These are phyloP conservation scores for Drosophila seguyi DNA, from an alignment of 1,140 invertebrate species.

Conservation along the genomic window DNA sequence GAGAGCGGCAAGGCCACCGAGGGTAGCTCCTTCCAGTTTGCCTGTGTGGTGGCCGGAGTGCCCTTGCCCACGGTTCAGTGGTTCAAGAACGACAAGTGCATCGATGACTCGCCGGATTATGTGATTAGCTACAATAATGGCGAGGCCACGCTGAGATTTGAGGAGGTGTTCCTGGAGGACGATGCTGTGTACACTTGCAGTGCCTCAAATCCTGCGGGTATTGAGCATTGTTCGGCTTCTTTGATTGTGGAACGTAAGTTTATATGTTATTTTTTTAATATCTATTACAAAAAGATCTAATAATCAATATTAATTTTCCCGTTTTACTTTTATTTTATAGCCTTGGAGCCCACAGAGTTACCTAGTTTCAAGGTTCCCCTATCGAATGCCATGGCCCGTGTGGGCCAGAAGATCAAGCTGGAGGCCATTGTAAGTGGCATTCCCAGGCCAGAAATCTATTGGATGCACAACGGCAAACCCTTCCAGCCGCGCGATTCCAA, in stretches of 20 bases:
- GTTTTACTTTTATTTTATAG: constrained; percentile 35
- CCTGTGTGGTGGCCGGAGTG: constrained; percentile 90
- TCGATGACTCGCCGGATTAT: constrained; percentile 86
- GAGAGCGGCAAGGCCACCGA: constrained; percentile 88
- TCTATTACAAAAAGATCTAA: too few relatives aligned
- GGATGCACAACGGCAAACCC: constrained; percentile 90
- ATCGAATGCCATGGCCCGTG: constrained; percentile 87
- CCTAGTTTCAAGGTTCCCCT: constrained; percentile 89
- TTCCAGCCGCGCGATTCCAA: constrained; percentile 76
- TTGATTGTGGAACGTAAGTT: constrained; percentile 91
- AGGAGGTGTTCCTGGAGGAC: constrained; percentile 88
- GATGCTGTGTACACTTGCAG: constrained; percentile 90
- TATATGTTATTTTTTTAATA: too few relatives aligned
- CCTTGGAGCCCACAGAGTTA: constrained; percentile 88
- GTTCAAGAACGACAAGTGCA: constrained; percentile 88
- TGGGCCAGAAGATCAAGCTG: constrained; percentile 89
- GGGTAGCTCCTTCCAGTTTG: constrained; percentile 89
- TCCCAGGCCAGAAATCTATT: constrained; percentile 89
- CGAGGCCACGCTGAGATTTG: constrained; percentile 90
- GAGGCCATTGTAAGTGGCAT: constrained; percentile 91
- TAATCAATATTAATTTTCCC: neutral
- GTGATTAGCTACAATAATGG: constrained; percentile 90
- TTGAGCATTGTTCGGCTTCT: constrained; percentile 89
- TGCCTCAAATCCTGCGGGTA: constrained; percentile 90
- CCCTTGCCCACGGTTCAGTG: constrained; percentile 93